Evolutionary conservation across 92 coral and sea anemone genomes (phyloP), one percentile per base, ranked within the genome.

Genomic region (Epizoanthus rinbou): DNA sequence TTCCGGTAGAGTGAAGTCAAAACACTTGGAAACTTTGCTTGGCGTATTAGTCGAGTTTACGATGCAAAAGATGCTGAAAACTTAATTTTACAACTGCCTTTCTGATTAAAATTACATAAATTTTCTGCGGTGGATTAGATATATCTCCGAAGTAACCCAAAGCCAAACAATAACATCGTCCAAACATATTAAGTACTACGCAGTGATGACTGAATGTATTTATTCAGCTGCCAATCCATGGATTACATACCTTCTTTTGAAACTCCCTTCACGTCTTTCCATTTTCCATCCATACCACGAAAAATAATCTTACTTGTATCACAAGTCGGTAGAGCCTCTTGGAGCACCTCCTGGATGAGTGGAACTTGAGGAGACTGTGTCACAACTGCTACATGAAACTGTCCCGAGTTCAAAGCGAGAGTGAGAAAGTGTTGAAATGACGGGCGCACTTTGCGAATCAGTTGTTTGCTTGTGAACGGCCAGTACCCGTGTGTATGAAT

Each of bases 401-500:
- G 85, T 16, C 85, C 86, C 28, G 91, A 89, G 14, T 86, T 90
- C 58, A 94, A 79, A 11, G 91, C 98, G 21, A 86, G 85, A 2
- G 80, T 69, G 73, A 97, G 81, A 89, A 97, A 94, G 43, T 90
- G 85, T 64, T 93, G 90, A 83, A 97, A 97, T 16, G 95, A 89
- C 9, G 99, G 97, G 3, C 99, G 97, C 35, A 97, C 98, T 71
- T 93, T 88, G 16, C 91, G 87, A 35, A 90, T 95, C 50, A 97
- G 87, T 64, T 86, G 89, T 23, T 91, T 89, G 39, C 94, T 88
- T 0, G 99, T 92, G 86, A 97, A 97, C 75, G 91, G 98, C 99
- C 99, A 97, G 25, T 21, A 70, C 0, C 99, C 99, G 41, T 88
- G 89, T 11, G 99, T 97, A 74, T 97, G 98, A n/a, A 97, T 80